Base-by-base conservation (phyloP, 2,888 invertebrate genomes). In the Aporophyla nigra region DNA sequence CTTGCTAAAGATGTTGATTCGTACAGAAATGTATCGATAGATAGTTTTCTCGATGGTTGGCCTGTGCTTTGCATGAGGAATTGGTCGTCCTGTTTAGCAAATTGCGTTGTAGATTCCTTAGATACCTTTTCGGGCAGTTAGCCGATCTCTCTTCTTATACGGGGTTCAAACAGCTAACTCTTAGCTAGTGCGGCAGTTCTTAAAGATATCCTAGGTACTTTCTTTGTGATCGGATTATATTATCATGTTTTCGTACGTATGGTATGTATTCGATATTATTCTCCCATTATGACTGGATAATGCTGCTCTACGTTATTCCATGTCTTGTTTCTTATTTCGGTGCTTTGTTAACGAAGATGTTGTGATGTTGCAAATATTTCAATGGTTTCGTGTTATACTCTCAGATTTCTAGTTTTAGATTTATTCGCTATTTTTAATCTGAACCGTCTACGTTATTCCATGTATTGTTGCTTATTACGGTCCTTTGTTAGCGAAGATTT, bases 1-100 rank as follows among this genome's bases (percentile, higher is more conserved):
- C 10, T 9, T 40, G 6, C 4, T 59, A 14, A 27, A 61, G 19
- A 24, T 51, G 0, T 16, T n/a, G 1, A 40, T 24, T 10, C 5
- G 10, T 24, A 59, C 1, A 24, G 21, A 1, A 59, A 53, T 46
- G 7, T 46, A n/a, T 80, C 1, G 12, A 40, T 53, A 7, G 33
- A 53, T 49, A 71, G 21, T 59, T 53, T 53, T 53, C 33, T 14
- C n/a, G 53, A 14, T 27, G 1, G n/a, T 58, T 24, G 7, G 16
- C 49, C 16, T 16, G 16, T 19, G n/a, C 7, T 81, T 78, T 59
- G 75, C 65, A 82, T 59, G 46, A 82, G 59, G 27, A 81, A 40
- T 65, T 81, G 53, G 77, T 0, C 40, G 27, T 27, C 46, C 14
- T 54, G 24, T 46, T 56, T 56, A 51, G 59, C n/a, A 12, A 54